These are phyloP conservation scores for Helostoma temminkii DNA, from an alignment of 2,797 vertebrate species.

Conservation along the genomic window DNA sequence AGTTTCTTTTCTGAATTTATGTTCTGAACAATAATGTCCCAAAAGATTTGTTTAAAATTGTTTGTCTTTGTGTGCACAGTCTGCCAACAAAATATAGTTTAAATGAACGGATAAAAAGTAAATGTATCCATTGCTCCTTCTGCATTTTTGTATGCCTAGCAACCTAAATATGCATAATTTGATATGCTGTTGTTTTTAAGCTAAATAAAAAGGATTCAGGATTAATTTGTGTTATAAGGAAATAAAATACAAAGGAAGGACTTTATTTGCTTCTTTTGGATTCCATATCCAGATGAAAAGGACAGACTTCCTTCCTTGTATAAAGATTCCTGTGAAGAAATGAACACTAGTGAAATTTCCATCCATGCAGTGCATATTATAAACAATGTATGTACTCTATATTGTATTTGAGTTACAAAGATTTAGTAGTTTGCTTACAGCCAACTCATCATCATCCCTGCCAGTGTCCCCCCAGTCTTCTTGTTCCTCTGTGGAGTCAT, in stretches of 20 bases:
- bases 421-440: constrained; percentile 42
- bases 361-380: not conserved
- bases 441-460: constrained; percentile 37
- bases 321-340: constrained; percentile 64
- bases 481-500: constrained; percentile 60
- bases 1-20: not conserved
- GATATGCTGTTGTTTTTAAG: too few relatives aligned
- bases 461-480: constrained; percentile 35
- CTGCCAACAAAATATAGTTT: too few relatives aligned
- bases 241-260: not conserved
- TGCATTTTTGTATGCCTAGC: too few relatives aligned
- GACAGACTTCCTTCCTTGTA: constrained; percentile 49
- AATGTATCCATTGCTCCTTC: too few relatives aligned
- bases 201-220: too few relatives aligned
- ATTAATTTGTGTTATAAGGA: not conserved
- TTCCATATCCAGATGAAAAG: constrained; percentile 28
- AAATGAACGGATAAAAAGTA: too few relatives aligned
- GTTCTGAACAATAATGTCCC: not conserved
- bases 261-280: not conserved
- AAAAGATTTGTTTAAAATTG: too few relatives aligned
- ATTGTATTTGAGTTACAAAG: not conserved
- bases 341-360: not conserved
- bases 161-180: too few relatives aligned
- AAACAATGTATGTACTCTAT: too few relatives aligned
- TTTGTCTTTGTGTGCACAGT: too few relatives aligned